Evolutionary conservation across 92 coral and sea anemone species (phyloP).

Genomic region (Ricordea florida): DNA sequence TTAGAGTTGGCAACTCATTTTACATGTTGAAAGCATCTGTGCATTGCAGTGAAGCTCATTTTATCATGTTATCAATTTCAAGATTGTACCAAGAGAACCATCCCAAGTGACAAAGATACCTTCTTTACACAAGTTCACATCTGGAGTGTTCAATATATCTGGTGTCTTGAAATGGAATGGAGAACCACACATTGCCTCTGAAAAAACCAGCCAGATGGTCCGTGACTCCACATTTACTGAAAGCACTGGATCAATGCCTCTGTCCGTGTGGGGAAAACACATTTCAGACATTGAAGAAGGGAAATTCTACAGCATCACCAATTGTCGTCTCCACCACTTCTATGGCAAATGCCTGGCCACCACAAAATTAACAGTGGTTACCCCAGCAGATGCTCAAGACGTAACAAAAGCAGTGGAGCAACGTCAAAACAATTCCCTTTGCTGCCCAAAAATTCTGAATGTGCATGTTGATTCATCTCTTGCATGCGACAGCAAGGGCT

Average conservation of each 20-base stretch:
- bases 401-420: neutral
- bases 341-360: slow-evolving; percentile 1
- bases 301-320: neutral
- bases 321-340: neutral
- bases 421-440: neutral
- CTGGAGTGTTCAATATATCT: neutral
- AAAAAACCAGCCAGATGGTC: neutral
- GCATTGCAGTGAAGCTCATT: slow-evolving; percentile 2
- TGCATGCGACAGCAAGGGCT: slow-evolving; percentile 15
- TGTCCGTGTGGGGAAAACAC: neutral
- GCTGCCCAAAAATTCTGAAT: slow-evolving; percentile 20
- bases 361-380: neutral
- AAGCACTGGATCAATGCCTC: neutral
- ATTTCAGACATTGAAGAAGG: neutral
- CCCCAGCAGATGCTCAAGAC: neutral
- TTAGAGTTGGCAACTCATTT: slow-evolving; percentile 3
- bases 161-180: neutral
- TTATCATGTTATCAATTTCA: neutral
- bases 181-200: neutral
- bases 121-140: neutral
- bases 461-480: slow-evolving; percentile 11
- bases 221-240: neutral
- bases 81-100: neutral
- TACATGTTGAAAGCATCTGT: slow-evolving; percentile 5
- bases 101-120: neutral